A percentile compares a stretch with the other conserved stretches of the same genome.
Evolutionary conservation across 2,888 invertebrate genomes (phyloP).

Genomic region (Geophilus truncorum): DNA sequence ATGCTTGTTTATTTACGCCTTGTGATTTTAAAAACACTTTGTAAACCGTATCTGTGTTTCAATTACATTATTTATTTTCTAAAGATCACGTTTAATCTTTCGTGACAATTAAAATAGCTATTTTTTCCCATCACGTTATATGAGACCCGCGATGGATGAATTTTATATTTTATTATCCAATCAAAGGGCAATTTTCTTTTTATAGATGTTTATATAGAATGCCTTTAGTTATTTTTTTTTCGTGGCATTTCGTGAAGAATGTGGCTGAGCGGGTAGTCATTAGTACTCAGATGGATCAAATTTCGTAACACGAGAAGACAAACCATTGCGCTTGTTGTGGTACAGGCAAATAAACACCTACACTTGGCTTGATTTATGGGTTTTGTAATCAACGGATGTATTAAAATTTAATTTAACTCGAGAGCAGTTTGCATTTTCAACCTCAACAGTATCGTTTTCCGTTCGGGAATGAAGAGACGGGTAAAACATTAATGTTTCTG

Average conservation of each 20-base stretch:
- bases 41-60: no score
- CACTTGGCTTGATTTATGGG: neutral
- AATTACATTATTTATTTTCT: no score
- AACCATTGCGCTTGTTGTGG: neutral
- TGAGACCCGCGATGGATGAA: neutral
- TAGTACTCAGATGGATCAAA: neutral
- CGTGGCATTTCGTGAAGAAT: neutral
- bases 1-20: no score
- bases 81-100: neutral
- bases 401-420: neutral
- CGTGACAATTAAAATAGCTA: neutral
- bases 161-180: neutral
- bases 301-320: neutral
- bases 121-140: neutral
- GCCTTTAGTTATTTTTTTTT: neutral
- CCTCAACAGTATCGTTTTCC: no score
- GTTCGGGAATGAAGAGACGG: no score
- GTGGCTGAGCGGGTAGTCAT: neutral
- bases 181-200: neutral
- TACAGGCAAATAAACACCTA: neutral
- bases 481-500: no score
- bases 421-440: neutral
- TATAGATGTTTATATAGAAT: neutral
- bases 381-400: neutral
- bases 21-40: no score